Percentiles rank a stretch among this genome's conserved stretches.
Conservation (phyloP, 2,797 vertebrate genomes). For the Artibeus lituratus region DNA sequence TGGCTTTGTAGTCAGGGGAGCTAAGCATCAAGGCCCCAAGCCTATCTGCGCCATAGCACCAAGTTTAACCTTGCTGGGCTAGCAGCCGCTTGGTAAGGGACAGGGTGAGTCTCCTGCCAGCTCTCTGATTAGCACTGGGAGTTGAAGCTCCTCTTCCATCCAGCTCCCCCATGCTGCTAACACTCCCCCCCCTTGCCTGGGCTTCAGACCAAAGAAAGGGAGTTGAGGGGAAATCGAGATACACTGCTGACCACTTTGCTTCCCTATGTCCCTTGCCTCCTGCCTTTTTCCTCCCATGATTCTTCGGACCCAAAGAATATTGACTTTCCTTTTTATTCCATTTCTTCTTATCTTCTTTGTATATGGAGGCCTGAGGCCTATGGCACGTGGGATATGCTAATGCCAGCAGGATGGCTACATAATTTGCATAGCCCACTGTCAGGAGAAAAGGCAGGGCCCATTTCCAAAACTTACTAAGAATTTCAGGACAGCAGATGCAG, state of each 20-base stretch:
- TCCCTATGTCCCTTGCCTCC: neutral
- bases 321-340: neutral
- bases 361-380: neutral
- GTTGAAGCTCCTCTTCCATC: neutral
- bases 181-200: neutral
- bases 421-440: neutral
- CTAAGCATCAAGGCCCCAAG: neutral
- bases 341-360: neutral
- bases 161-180: neutral
- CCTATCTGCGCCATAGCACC: too few species aligned
- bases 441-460: neutral
- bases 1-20: neutral
- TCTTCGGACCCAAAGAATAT: neutral
- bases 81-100: neutral
- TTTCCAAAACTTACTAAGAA: neutral
- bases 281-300: neutral
- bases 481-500: neutral
- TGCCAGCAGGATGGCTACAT: neutral
- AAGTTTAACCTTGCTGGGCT: neutral
- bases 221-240: neutral
- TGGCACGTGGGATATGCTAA: neutral
- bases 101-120: neutral
- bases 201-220: neutral
- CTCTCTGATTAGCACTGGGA: neutral
- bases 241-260: neutral